Base-by-base conservation (phyloP, 2,113 vertebrate genomes). In the Macrotus californicus region DNA sequence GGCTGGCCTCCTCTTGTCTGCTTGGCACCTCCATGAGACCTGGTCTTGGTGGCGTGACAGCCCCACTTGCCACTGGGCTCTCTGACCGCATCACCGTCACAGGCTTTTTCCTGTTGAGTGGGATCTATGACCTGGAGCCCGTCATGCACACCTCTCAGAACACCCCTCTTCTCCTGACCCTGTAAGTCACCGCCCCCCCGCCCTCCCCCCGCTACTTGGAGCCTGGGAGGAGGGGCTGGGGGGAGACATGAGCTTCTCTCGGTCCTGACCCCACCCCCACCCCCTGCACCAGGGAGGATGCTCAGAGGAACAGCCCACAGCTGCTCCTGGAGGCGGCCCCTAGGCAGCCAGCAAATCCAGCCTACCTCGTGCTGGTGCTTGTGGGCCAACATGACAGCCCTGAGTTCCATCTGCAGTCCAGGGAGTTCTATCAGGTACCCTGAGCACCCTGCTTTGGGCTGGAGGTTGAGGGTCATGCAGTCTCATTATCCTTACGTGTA, bases 31-130 rank as follows among this genome's bases (percentile, higher is more conserved):
- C 8, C 8, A 0, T 8, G 16, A 41, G 39, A 34, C 26, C n/a
- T 4, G 6, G 31, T 3, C 36, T 41, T 39, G 61, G 6, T 6
- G 36, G 46, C 15, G 59, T 1, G 3, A 16, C 1, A 41, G 36
- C 36, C 61, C 21, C 12, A 1, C 59, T 22, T 29, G 34, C 21
- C n/a, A 31, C 39, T n/a, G 11, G 84, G 13, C 36, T 13, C 41
- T 7, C 69, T 43, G 56, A 19, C 48, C 8, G 3, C 16, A 82
- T 34, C 19, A 0, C 39, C 73, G 54, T 36, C 1, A 0, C 88
- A 99, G 99, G 99, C 88, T 98, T 98, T 0, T 98, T 99, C 87
- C 98, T 99, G 61, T 96, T 99, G 96, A 99, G 99, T 1, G 99
- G 99, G 0, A 96, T 99, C 80, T 99, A 99, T 0, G 99, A 99